These are phyloP conservation scores for Leuciscus idus DNA, from an alignment of 2,113 vertebrate species.

Conservation along the genomic window DNA sequence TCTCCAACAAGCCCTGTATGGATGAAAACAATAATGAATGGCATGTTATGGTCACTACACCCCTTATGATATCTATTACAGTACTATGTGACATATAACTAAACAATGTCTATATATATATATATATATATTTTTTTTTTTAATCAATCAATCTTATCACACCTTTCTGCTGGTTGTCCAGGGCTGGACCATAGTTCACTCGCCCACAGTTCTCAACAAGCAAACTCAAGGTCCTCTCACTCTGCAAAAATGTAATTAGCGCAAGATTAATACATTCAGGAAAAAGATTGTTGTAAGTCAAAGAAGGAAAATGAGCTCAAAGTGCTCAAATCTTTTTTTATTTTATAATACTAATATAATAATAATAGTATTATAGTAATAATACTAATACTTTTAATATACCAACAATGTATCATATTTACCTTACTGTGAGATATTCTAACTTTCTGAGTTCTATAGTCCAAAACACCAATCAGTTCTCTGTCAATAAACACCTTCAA, in stretches of 20 bases:
- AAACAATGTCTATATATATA: background rate
- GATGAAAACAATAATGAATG: background rate
- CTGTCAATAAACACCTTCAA: conserved; percentile 87
- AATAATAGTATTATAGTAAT: no score
- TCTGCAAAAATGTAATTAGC: conserved; percentile 66
- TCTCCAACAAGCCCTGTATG: conserved; percentile 72
- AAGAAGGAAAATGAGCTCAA: background rate
- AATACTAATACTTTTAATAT: no score
- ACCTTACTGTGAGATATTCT: conserved; percentile 81
- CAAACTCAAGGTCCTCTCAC: conserved; percentile 79
- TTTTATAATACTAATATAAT: background rate
- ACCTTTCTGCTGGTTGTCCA: conserved; percentile 92
- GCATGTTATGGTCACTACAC: background rate
- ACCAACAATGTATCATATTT: background rate
- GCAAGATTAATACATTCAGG: background rate
- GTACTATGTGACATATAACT: background rate
- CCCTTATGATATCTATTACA: background rate
- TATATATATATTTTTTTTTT: background rate
- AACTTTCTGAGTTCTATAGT: conserved; percentile 79
- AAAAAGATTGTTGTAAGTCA: background rate
- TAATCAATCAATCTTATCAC: background rate
- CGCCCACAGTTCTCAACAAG: conserved; percentile 91
- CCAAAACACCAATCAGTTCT: conserved; percentile 81
- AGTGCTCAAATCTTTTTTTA: no score
- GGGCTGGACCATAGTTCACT: conserved; percentile 85